Percentiles rank a stretch among this genome's conserved stretches.
These are phyloP conservation scores for Podarcis raffonei DNA, from an alignment of 2,113 vertebrate species.

Conservation along the genomic window DNA sequence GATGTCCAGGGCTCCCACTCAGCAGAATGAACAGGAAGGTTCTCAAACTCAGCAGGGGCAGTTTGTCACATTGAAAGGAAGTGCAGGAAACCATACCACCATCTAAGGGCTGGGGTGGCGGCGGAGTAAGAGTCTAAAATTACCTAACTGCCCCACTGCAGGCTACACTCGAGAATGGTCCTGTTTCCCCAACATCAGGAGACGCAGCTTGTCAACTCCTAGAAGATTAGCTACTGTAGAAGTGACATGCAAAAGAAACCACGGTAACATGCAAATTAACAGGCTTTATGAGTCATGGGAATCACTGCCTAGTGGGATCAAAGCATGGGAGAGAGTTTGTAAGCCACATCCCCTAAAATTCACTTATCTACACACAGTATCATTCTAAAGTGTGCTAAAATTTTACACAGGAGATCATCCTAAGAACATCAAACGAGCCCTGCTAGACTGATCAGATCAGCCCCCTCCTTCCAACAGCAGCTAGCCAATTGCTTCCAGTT, in stretches of 20 bases:
- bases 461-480: neutral
- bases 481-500: neutral
- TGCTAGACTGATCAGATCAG: neutral
- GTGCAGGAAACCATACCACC: neutral
- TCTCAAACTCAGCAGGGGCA: no score
- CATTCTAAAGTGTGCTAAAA: neutral
- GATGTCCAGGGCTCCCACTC: neutral
- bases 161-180: neutral
- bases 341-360: neutral
- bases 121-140: neutral
- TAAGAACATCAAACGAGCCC: neutral
- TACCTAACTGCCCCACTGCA: neutral
- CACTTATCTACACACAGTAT: neutral
- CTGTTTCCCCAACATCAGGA: neutral
- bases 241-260: neutral
- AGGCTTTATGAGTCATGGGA: slow-evolving; percentile 13
- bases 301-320: neutral
- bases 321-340: neutral
- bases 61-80: neutral
- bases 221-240: neutral
- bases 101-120: neutral
- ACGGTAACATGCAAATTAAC: slow-evolving; percentile 9
- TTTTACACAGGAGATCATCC: neutral
- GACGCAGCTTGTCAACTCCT: neutral
- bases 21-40: no score